A percentile compares a stretch with the other conserved stretches of the same genome.
phyloP scores from a whole-genome alignment of 1,140 invertebrate genomes.

The Parasteatoda tepidariorum region DNA sequence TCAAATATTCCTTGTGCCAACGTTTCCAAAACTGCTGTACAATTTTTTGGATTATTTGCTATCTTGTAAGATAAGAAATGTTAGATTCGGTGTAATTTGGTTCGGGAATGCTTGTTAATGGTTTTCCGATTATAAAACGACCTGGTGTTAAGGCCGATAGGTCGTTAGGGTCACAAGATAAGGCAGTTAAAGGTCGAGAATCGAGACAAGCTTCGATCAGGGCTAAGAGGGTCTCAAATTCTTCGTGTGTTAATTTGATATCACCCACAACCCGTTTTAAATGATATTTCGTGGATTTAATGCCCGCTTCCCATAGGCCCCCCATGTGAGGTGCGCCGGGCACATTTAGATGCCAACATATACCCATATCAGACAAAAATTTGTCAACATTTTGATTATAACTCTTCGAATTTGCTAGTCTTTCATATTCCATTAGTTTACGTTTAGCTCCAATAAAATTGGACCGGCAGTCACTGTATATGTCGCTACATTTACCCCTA shows the following conservation, averaged over 20 bases:
- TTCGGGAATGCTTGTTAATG: no score
- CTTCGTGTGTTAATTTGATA: constrained; percentile 63
- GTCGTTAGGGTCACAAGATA: constrained; percentile 44
- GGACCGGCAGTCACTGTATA: constrained; percentile 58
- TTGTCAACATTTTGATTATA: not conserved
- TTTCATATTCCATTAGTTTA: not conserved
- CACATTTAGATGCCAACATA: constrained; percentile 68
- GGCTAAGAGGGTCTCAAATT: constrained; percentile 63
- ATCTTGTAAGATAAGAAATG: no score
- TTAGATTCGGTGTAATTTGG: no score
- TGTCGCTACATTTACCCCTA: constrained; percentile 62
- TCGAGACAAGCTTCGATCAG: constrained; percentile 66
- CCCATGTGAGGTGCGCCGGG: constrained; percentile 67
- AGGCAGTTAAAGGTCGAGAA: constrained; percentile 62
- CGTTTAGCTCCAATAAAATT: constrained; percentile 27
- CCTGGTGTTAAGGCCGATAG: not conserved
- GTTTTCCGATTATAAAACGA: no score
- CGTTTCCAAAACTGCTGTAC: no score
- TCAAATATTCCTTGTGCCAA: no score
- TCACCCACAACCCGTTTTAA: constrained; percentile 51
- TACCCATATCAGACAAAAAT: constrained; percentile 38
- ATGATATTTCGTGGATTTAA: constrained; percentile 63
- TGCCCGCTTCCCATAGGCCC: constrained; percentile 50
- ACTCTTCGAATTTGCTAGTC: not conserved
- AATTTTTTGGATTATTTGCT: no score